Base-by-base conservation (phyloP, 2,113 vertebrate species). In the Cranoglanis bouderius region DNA sequence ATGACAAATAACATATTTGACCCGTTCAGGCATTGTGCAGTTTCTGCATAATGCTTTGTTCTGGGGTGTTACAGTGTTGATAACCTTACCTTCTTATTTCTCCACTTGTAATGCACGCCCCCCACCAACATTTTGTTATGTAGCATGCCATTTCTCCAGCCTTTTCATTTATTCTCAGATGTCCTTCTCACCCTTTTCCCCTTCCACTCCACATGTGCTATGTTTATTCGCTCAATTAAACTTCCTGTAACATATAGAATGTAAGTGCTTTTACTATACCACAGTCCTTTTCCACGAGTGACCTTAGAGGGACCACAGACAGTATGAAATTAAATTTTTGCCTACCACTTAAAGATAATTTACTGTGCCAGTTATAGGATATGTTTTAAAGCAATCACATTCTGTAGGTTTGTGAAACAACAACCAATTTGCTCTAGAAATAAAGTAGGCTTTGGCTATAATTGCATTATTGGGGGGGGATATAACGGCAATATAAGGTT, bases 401-500 rank as follows among this genome's bases (percentile, higher is more conserved):
- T 85, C 21, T 82, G 19, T 46, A 21, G 59, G 38, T 43, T 84
- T 63, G 24, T 85, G 43, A 32, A 85, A 85, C 82, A 84, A 46
- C 61, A 85, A 85, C 63, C 57, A 43, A 84, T 84, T 84, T 65
- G 57, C 82, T 84, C 24, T 46, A 43, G 24, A 49, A 51, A 86
- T 55, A 75, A 35, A 74, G 43, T 74, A 74, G 65, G n/a, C 57
- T 18, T n/a, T 81, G n/a, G 40, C 29, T 87, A 43, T 57, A 72
- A 82, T 57, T 72, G 26, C 18, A 40, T 87, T 74, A 85, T 70
- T 46, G 51, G 46, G 12, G 32, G 26, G 5, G 53, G 7, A 8
- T n/a, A 61, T 78, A 29, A 61, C 12, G n/a, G 35, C 29, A 59
- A 26, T 49, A 29, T 38, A 78, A 29, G 35, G 35, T 87, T 87